A percentile compares a stretch with the other conserved stretches of the same genome.
These are phyloP conservation scores for Peromyscus nudipes DNA, from an alignment of 2,797 vertebrate genomes.

Conservation along the genomic window DNA sequence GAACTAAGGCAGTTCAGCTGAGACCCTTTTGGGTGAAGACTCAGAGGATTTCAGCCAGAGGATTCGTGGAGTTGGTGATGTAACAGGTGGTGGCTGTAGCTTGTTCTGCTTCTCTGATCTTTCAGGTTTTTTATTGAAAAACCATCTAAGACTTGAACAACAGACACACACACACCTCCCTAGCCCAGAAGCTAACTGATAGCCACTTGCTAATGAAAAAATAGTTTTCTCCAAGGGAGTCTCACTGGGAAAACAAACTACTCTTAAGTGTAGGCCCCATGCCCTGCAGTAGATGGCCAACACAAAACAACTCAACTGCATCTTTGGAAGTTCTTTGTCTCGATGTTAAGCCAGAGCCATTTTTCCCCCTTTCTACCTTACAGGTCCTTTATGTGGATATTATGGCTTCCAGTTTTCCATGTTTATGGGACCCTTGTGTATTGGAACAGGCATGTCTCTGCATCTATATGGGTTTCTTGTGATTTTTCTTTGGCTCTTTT, in stretches of 20 bases:
- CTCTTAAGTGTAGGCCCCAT: neutral
- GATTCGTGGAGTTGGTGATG: too few species aligned
- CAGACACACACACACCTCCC: neutral
- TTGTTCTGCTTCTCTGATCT: too few species aligned
- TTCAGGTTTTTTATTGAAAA: too few species aligned
- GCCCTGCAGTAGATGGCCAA: neutral
- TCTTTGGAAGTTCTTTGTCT: neutral
- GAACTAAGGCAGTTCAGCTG: too few species aligned
- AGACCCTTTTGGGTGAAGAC: too few species aligned
- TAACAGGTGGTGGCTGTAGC: too few species aligned
- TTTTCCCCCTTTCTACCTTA: neutral
- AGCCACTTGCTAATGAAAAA: neutral
- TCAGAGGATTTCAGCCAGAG: too few species aligned
- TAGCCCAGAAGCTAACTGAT: neutral
- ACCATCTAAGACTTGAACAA: too few species aligned
- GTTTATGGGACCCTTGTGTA: neutral
- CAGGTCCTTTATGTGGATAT: neutral
- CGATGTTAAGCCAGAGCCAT: neutral
- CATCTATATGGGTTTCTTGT: neutral
- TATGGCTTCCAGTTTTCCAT: neutral
- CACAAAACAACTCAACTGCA: neutral
- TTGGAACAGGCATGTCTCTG: neutral
- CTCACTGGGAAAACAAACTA: neutral
- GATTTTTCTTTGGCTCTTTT: neutral
- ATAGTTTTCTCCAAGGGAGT: neutral